Conservation (phyloP, 2,888 invertebrate genomes). For the Trichopria drosophilae region DNA sequence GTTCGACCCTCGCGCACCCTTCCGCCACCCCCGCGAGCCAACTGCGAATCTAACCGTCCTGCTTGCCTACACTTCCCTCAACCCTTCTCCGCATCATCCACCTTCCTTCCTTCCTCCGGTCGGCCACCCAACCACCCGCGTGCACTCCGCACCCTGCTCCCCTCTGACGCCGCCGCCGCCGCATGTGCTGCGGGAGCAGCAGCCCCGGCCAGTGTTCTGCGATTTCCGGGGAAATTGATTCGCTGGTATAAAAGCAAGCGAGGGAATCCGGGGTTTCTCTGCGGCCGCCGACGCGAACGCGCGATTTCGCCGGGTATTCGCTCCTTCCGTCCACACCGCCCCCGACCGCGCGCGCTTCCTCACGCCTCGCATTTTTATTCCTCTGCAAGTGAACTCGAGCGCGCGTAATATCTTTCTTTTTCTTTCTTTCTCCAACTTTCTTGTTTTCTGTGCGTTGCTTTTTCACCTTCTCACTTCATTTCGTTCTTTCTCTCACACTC, state of each 20-base stretch:
- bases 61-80: neutral
- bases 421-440: neutral
- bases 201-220: constrained; percentile 8
- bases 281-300: constrained; percentile 5
- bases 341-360: neutral
- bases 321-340: neutral
- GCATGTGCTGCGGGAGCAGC: neutral
- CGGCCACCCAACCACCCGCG: constrained; percentile 18
- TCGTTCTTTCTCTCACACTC: no score
- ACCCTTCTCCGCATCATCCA: constrained; percentile 9
- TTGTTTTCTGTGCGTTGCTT: no score
- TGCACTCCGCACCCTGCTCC: neutral
- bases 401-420: neutral
- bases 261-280: no score
- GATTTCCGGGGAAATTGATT: constrained; percentile 32
- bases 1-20: constrained; percentile 7
- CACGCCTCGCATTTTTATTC: neutral
- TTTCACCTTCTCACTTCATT: no score
- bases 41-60: no score
- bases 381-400: no score
- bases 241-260: constrained; percentile 11
- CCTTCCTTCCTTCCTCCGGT: constrained; percentile 2
- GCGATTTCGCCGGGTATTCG: constrained; percentile 4
- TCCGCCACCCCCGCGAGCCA: constrained; percentile 10
- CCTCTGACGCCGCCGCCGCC: neutral